Conservation (phyloP, 2,888 invertebrate genomes). For the Gortyna flavago region DNA sequence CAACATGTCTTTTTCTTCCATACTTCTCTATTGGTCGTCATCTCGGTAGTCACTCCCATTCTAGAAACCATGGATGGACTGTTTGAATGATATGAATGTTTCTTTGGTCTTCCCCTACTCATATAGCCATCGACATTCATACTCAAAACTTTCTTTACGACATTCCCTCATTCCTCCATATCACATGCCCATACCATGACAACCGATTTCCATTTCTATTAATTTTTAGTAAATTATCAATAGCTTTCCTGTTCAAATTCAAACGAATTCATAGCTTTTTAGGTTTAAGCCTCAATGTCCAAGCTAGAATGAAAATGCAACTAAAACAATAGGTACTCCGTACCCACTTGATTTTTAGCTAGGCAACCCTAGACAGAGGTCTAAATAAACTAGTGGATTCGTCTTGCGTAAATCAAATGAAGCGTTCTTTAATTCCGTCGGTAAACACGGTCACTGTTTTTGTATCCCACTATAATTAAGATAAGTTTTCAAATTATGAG, state of each 20-base stretch:
- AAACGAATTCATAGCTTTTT: not conserved
- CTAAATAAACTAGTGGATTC: constrained; percentile 57
- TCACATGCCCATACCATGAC: not conserved
- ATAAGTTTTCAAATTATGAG: constrained; percentile 61
- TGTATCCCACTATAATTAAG: constrained; percentile 68
- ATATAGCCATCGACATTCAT: not conserved
- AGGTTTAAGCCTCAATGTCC: not conserved
- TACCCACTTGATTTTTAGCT: not conserved
- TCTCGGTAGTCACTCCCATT: not conserved
- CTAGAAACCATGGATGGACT: not conserved
- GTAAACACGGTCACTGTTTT: constrained; percentile 65
- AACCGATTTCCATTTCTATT: not conserved
- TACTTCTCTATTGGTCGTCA: not conserved
- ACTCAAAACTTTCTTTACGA: not conserved
- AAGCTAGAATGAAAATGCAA: not conserved
- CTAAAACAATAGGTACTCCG: not conserved
- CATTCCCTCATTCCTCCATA: not conserved
- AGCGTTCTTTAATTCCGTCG: constrained; percentile 71
- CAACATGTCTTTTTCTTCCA: not conserved
- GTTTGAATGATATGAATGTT: not conserved
- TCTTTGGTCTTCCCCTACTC: not conserved
- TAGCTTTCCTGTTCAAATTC: not conserved
- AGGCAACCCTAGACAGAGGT: constrained; percentile 43
- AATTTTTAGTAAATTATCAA: not conserved
- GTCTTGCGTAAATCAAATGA: constrained; percentile 64